Conservation (phyloP, 2,888 invertebrate species). For the Himalopsyche kuldschensis region DNA sequence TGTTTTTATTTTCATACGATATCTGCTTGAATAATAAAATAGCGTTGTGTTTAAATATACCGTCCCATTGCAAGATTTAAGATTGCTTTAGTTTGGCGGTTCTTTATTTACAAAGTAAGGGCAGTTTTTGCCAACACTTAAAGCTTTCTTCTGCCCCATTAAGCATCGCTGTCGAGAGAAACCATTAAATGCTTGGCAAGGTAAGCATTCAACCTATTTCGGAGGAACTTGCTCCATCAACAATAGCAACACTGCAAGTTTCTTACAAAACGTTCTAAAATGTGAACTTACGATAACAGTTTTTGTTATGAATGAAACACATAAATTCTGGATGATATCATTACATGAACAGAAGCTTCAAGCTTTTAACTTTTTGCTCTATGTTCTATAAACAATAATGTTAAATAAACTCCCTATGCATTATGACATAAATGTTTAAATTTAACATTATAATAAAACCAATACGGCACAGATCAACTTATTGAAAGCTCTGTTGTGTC, state of each 20-base stretch:
- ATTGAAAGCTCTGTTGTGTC: no score
- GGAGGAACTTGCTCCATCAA: conserved; percentile 9
- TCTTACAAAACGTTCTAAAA: not conserved
- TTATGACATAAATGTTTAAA: no score
- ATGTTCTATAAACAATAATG: no score
- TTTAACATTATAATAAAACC: no score
- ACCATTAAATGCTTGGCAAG: conserved; percentile 8
- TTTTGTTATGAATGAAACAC: not conserved
- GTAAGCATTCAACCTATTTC: conserved; percentile 3
- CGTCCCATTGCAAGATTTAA: not conserved
- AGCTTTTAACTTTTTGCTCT: no score
- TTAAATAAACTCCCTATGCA: no score
- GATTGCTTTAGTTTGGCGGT: not conserved
- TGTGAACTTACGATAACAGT: not conserved
- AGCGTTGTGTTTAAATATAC: not conserved
- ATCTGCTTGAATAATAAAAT: no score
- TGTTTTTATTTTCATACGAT: no score
- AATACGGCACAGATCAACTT: no score
- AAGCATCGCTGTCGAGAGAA: not conserved
- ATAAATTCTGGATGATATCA: not conserved
- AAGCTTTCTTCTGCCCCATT: not conserved
- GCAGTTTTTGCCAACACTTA: not conserved
- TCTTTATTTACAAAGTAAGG: not conserved
- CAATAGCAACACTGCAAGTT: conserved; percentile 3
- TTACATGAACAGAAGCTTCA: not conserved